These are phyloP conservation scores for Asteroscopus sphinx DNA, from an alignment of 2,888 invertebrate genomes.

Conservation along the genomic window DNA sequence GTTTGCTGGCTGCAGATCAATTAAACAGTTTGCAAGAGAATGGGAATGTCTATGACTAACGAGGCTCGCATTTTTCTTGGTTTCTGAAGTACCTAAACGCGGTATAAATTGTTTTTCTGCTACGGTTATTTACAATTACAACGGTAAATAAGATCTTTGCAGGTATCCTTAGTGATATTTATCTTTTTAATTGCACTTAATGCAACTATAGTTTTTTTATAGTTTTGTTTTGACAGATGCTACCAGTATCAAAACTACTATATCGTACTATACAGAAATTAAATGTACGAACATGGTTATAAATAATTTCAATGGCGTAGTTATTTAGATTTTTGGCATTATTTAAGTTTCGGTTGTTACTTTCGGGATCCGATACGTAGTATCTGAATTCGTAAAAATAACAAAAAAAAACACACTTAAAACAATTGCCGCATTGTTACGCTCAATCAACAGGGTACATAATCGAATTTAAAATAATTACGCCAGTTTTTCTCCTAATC, in stretches of 20 bases:
- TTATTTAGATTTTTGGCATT: no score
- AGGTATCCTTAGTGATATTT: conserved; percentile 11
- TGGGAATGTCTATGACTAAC: conserved; percentile 35
- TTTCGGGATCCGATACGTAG: no score
- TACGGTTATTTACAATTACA: conserved; percentile 2
- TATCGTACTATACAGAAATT: no score
- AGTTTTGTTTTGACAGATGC: neutral
- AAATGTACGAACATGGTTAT: no score
- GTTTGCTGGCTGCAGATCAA: conserved; percentile 40
- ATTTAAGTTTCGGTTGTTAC: no score
- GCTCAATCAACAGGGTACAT: conserved; percentile 45
- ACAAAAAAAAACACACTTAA: conserved; percentile 31
- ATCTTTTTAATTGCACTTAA: conserved; percentile 3
- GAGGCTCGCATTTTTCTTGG: conserved; percentile 36
- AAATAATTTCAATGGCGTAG: no score
- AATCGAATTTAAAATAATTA: conserved; percentile 49
- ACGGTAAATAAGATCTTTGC: conserved; percentile 8
- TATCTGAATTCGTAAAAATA: conserved; percentile 14
- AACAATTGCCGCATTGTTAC: conserved; percentile 50
- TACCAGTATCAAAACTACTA: conserved; percentile 24
- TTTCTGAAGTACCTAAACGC: conserved; percentile 15
- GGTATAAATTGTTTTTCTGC: conserved; percentile 19
- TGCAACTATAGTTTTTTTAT: neutral
- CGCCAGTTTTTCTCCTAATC: conserved; percentile 44
- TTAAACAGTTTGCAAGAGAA: conserved; percentile 40